Conservation (phyloP, 2,888 invertebrate genomes). For the Boloria selene region DNA sequence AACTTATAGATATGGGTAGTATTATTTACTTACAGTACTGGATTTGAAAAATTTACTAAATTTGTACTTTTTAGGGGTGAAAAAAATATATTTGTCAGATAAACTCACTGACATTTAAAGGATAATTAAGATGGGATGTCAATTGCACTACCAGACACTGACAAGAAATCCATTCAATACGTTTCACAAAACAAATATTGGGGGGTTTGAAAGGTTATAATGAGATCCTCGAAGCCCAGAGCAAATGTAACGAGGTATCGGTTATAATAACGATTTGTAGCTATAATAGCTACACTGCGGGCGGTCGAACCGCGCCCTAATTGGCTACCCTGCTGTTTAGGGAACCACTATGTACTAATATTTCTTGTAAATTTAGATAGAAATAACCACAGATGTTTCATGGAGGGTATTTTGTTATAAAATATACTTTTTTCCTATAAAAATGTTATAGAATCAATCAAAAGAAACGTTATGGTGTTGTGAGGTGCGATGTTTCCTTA, state of each 20-base stretch:
- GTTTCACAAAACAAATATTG: constrained; percentile 16
- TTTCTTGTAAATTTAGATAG: constrained; percentile 13
- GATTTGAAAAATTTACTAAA: too few species aligned
- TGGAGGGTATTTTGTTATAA: constrained; percentile 1
- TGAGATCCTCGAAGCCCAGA: constrained; percentile 27
- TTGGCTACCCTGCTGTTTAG: constrained; percentile 48
- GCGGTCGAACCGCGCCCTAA: constrained; percentile 47
- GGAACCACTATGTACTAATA: constrained; percentile 32
- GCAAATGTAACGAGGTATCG: constrained; percentile 39
- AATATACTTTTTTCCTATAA: neutral
- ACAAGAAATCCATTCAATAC: constrained; percentile 5
- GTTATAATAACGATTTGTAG: constrained; percentile 46
- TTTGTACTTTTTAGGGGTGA: too few species aligned
- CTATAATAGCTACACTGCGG: constrained; percentile 45
- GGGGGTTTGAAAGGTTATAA: constrained; percentile 25
- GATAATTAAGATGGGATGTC: constrained; percentile 1
- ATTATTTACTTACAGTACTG: too few species aligned
- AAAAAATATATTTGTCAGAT: too few species aligned
- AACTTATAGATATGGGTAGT: too few species aligned
- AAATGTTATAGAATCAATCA: too few species aligned
- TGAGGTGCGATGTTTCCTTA: too few species aligned
- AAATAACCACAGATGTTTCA: constrained; percentile 10
- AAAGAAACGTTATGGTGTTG: too few species aligned
- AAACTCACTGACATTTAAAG: neutral
- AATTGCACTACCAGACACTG: neutral